Evolutionary conservation across 2,888 invertebrate species (phyloP), one percentile per base, ranked within the genome.

Genomic region (Eledona agricola): DNA sequence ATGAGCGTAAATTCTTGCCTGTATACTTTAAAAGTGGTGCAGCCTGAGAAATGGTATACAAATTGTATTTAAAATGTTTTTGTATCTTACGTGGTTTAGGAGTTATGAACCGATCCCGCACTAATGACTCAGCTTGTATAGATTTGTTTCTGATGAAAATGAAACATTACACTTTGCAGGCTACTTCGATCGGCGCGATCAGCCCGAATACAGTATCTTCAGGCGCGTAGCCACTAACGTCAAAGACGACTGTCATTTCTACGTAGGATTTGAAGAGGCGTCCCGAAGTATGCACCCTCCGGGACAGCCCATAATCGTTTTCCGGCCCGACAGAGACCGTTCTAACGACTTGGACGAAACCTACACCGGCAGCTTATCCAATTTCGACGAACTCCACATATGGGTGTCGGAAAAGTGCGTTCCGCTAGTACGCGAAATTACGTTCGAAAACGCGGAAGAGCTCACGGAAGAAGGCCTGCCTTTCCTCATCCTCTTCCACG

Each of bases 361-460:
- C 1, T 94, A 83, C 26, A 82, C 75, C n/a, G 92, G 92, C 3
- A 86, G 84, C 43, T 71, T 90, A 25, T 77, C 77, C 3, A 88
- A 82, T 70, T 92, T 89, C 66, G 95, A 96, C 67, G 90, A 93
- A 62, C 71, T 97, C n/a, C 85, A 89, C 67, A 81, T 85, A 52
- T 98, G 98, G 98, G 83, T 89, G 0, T 86, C 90, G 55, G 90
- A 94, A 62, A 93, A 93, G 71, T 99, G 99, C 75, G 91, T 98
- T 22, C 97, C 99, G 0, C 79, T 98, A 6, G 98, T 99, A 0
- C 83, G 99, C 43, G 98, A 99, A 78, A 99, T 99, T 53, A 99
- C 98, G 0, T 99, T 99, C 77, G 97, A 98, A 78, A 99, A 99
- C 81, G 99, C 99, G 1, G 99, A 99, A 78, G 98, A 98, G 77